These are phyloP conservation scores for Thelaira solivaga DNA, from an alignment of 2,888 invertebrate genomes.

Conservation along the genomic window DNA sequence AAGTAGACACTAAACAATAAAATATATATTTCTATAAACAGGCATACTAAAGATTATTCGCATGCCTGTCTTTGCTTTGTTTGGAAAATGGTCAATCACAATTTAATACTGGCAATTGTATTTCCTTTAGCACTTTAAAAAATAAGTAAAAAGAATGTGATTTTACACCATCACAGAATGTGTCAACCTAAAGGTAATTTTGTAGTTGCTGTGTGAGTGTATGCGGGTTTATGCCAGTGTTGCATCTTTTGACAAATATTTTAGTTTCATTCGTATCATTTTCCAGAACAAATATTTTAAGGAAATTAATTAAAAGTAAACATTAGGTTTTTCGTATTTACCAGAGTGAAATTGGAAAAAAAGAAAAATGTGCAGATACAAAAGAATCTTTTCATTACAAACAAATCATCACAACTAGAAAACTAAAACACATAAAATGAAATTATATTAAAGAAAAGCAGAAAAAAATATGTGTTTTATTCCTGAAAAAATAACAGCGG, in stretches of 20 bases:
- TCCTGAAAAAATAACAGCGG: conserved; percentile 6
- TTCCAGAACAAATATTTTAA: background rate
- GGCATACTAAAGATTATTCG: too few species aligned
- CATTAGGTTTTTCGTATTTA: conserved; percentile 52
- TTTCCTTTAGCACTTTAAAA: background rate
- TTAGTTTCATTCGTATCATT: conserved; percentile 21
- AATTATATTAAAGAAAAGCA: conserved; percentile 9
- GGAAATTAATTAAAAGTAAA: conserved; percentile 59
- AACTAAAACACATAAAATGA: background rate
- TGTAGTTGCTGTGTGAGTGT: background rate
- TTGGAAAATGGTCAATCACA: too few species aligned
- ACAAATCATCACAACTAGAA: background rate
- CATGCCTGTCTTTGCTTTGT: too few species aligned
- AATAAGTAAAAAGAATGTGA: conserved; percentile 23
- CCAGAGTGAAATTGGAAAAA: conserved; percentile 28
- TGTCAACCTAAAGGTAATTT: background rate
- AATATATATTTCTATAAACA: too few species aligned
- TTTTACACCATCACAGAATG: conserved; percentile 13
- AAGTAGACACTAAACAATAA: too few species aligned
- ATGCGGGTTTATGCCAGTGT: background rate
- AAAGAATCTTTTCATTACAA: conserved; percentile 41
- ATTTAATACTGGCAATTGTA: conserved; percentile 31
- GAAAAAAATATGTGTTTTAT: conserved; percentile 30
- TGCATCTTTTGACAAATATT: conserved; percentile 3
- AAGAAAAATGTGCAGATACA: conserved; percentile 39